A percentile compares a stretch with the other conserved stretches of the same genome.
phyloP scores from a whole-genome alignment of 2,113 vertebrate species.

The Chaenocephalus aceratus region DNA sequence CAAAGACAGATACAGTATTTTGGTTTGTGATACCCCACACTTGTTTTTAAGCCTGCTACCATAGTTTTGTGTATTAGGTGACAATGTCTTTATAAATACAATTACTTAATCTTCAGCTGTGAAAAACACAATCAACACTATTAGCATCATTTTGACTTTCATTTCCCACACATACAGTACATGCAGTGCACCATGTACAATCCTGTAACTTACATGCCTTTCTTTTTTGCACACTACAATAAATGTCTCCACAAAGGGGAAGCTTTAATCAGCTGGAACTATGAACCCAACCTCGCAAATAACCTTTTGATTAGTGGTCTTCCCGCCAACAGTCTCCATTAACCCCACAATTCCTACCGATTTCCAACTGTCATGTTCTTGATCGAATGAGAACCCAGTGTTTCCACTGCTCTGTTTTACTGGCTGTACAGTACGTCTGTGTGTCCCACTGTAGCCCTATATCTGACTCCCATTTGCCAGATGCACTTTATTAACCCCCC shows the following conservation, averaged over 20 bases:
- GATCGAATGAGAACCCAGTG: slow-evolving; percentile 32
- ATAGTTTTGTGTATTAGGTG: not conserved
- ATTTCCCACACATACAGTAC: slow-evolving; percentile 3
- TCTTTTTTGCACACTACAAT: slow-evolving; percentile 19
- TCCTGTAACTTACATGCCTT: not conserved
- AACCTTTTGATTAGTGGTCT: slow-evolving; percentile 67
- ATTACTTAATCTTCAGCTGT: not conserved
- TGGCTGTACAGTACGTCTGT: slow-evolving; percentile 6
- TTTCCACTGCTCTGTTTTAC: slow-evolving; percentile 28
- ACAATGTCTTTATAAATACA: not conserved
- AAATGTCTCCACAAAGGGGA: slow-evolving; percentile 48
- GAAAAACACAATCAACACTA: not conserved
- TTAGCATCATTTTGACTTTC: not conserved
- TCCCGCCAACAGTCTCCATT: slow-evolving; percentile 48
- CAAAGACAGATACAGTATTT: too few relatives aligned
- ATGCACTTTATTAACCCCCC: slow-evolving; percentile 48
- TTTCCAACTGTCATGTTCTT: slow-evolving; percentile 42
- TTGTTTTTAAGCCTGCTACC: not conserved
- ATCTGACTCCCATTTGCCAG: slow-evolving; percentile 4
- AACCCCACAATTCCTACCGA: slow-evolving; percentile 29
- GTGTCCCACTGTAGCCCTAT: slow-evolving; percentile 5
- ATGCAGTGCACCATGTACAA: slow-evolving; percentile 7
- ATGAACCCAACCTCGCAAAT: slow-evolving; percentile 50
- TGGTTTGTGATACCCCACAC: not conserved
- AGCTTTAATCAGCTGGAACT: slow-evolving; percentile 53